Conservation (phyloP, 1,140 invertebrate species). For the Anastrepha obliqua region DNA sequence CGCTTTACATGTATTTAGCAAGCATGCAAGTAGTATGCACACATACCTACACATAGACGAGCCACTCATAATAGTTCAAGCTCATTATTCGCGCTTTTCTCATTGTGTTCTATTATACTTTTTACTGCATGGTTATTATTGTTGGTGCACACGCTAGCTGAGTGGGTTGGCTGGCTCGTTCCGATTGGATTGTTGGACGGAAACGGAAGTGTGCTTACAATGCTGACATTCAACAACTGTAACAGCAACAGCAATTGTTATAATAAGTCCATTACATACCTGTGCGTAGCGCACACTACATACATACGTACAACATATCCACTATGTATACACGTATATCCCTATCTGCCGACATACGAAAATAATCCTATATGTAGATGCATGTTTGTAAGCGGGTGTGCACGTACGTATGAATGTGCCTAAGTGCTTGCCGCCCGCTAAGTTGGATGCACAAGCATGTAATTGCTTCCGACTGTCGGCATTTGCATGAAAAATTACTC, state of each 20-base stretch:
- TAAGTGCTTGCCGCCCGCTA: conserved; percentile 17
- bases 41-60: neutral
- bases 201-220: conserved; percentile 42
- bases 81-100: conserved; percentile 16
- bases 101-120: neutral
- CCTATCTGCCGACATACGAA: neutral
- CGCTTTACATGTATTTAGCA: neutral
- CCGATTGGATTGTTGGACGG: conserved; percentile 43
- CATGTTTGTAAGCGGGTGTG: neutral
- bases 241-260: neutral
- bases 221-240: conserved; percentile 41
- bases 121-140: conserved; percentile 15
- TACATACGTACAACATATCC: neutral
- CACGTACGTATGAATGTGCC: neutral
- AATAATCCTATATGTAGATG: neutral
- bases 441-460: conserved; percentile 50
- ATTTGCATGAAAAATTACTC: conserved; percentile 40
- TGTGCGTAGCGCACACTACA: neutral
- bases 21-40: neutral
- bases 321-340: neutral
- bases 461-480: conserved; percentile 48
- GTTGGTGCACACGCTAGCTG: conserved; percentile 1
- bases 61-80: conserved; percentile 16
- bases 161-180: conserved; percentile 14
- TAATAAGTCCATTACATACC: neutral